Evolutionary conservation across 1,140 invertebrate genomes (phyloP), one percentile per base, ranked within the genome.

Genomic region (Ceratosolen fusciceps): DNA sequence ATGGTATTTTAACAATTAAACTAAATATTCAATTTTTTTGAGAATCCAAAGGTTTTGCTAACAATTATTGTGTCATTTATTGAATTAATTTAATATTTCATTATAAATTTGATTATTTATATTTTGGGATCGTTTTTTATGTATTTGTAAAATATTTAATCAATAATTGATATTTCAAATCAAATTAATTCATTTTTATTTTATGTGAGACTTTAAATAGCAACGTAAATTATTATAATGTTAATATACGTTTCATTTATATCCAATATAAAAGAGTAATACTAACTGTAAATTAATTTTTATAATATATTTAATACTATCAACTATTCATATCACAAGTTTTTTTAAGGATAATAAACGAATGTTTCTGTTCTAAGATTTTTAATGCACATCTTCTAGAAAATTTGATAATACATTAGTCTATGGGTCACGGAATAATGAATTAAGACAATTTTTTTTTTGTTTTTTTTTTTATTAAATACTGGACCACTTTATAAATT

Each of bases 321-420:
- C 14, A 60, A 60, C 4, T 31, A 34, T 26, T 29, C 24, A 1
- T 60, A 31, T 16, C 3, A 14, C 12, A 16, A 31, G 29, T 60
- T 60, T 26, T 14, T 31, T 60, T 8, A 58, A 58, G 29, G 24
- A 58, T 26, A 29, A 58, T 29, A 43, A 1, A 58, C 1, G 12
- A 58, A 65, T 19, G 19, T 1, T 21, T 39, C n/a, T 2, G n/a
- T 39, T 2, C 0, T 10, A 67, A 67, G 21, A 8, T 37, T 67
- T 67, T 67, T 67, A 67, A 9, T 67, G 37, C 62, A 67, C 39
- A 67, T 67, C 62, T 67, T 67, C 62, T 21, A 39, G 34, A 26
- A 39, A 39, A 67, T 67, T 39, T 39, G 37, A 29, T n/a, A 21
- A 39, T 39, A 5, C 7, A 37, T 39, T 12, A 9, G n/a, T n/a